Evolutionary conservation across 2,888 invertebrate genomes (phyloP).

Genomic region (Drosophila monieri): DNA sequence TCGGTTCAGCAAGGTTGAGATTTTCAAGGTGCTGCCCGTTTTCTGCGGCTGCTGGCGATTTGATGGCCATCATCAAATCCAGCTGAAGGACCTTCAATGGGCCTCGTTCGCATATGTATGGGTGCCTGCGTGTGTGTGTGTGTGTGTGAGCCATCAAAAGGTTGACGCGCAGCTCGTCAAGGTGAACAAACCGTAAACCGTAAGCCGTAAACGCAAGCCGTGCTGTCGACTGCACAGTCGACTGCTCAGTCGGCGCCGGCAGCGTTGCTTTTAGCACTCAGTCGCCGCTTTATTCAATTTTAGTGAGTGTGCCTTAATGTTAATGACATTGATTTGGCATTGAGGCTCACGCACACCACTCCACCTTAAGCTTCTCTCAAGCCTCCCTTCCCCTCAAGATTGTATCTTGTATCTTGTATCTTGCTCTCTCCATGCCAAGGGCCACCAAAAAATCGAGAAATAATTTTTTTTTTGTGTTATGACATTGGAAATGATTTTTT

Average conservation of each 20-base stretch:
- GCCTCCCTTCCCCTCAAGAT: constrained; percentile 25
- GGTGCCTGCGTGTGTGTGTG: constrained; percentile 2
- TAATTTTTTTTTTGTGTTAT: constrained; percentile 40
- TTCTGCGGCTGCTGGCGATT: constrained; percentile 44
- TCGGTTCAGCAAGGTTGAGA: constrained; percentile 47
- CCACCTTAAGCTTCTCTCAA: constrained; percentile 37
- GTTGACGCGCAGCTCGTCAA: constrained; percentile 72
- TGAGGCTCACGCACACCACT: constrained; percentile 51
- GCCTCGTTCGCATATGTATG: constrained; percentile 17
- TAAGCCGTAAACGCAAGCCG: constrained; percentile 11
- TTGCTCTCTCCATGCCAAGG: constrained; percentile 54
- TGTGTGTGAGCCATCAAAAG: constrained; percentile 60
- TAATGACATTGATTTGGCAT: constrained; percentile 78
- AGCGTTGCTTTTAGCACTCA: constrained; percentile 58
- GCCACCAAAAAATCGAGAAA: constrained; percentile 43
- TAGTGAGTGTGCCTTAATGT: constrained; percentile 78
- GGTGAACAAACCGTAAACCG: constrained; percentile 74
- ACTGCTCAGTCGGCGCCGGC: constrained; percentile 48
- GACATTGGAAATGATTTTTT: constrained; percentile 45
- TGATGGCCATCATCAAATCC: constrained; percentile 63
- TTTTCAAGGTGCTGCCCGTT: constrained; percentile 54
- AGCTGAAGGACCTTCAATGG: constrained; percentile 69
- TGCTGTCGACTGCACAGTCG: constrained; percentile 11
- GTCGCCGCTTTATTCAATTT: constrained; percentile 70
- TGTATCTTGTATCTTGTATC: background rate